phyloP scores from a whole-genome alignment of 1,140 invertebrate species.

The Stratiolaelaps scimitus region DNA sequence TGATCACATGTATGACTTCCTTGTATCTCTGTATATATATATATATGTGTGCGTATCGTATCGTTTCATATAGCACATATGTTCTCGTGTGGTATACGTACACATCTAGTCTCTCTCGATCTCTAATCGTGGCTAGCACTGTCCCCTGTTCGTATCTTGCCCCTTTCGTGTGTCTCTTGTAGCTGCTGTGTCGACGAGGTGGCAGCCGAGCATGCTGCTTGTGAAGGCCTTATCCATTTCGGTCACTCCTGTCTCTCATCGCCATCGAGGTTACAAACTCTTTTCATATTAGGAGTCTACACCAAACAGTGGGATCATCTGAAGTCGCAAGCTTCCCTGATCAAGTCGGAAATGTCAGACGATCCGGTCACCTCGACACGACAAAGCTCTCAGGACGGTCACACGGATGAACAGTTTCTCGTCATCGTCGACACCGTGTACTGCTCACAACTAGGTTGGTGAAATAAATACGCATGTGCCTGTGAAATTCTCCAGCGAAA shows the following conservation, averaged over 20 bases:
- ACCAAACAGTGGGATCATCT: not conserved
- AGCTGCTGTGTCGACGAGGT: constrained; percentile 88
- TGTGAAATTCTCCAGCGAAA: no score
- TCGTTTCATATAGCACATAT: no score
- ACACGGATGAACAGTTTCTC: no score
- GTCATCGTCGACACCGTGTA: constrained; percentile 12
- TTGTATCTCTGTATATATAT: no score
- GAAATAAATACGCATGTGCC: not conserved
- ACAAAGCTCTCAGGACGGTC: no score
- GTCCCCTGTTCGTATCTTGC: constrained; percentile 25
- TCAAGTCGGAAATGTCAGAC: not conserved
- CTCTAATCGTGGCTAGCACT: not conserved
- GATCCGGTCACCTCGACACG: no score
- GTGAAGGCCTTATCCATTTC: constrained; percentile 77
- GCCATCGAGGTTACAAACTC: not conserved
- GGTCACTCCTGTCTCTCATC: constrained; percentile 62
- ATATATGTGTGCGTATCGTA: no score
- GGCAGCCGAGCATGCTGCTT: constrained; percentile 66
- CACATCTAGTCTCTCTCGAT: no score
- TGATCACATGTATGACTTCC: no score
- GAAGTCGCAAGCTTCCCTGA: no score
- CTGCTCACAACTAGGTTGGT: constrained; percentile 15
- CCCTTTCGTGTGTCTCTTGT: constrained; percentile 38
- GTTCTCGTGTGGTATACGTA: no score
- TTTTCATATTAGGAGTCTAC: constrained; percentile 3